phyloP scores from a whole-genome alignment of 2,797 vertebrate species.

The Lagorchestes hirsutus region DNA sequence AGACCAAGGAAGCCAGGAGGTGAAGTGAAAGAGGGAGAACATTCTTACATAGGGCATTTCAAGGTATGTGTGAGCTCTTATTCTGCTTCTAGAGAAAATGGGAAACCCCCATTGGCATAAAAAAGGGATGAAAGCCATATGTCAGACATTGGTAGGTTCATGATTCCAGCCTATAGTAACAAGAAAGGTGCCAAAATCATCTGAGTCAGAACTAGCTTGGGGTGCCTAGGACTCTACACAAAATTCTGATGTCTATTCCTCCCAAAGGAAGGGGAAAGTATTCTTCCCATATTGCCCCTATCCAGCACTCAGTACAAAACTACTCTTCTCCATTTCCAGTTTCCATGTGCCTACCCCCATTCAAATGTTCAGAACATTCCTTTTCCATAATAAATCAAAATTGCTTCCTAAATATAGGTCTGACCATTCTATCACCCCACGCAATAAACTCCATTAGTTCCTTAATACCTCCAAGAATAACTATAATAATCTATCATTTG shows the following conservation, averaged over 20 bases:
- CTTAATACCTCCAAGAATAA: not conserved
- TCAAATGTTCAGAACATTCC: not conserved
- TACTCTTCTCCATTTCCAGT: not conserved
- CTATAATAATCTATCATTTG: not conserved
- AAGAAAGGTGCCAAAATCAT: not conserved
- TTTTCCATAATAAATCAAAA: not conserved
- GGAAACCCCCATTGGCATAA: rapidly evolving
- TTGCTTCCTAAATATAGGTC: not conserved
- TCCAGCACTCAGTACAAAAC: not conserved
- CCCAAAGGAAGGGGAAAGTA: not conserved
- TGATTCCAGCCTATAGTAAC: not conserved
- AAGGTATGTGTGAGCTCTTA: not conserved
- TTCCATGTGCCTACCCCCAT: not conserved
- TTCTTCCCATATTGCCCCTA: not conserved
- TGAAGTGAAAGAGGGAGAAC: not conserved
- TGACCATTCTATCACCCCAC: not conserved
- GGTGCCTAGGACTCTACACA: not conserved
- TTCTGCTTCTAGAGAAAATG: not conserved
- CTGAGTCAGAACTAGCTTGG: not conserved
- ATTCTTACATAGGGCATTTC: not conserved
- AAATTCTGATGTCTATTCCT: not conserved
- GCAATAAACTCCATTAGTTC: not conserved
- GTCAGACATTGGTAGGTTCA: not conserved
- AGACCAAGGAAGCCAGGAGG: not conserved
- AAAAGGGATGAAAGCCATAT: not conserved